Percentiles rank a stretch among this genome's conserved stretches.
Evolutionary conservation across 2,797 vertebrate genomes (phyloP).

Genomic region (Poecilia wingei): DNA sequence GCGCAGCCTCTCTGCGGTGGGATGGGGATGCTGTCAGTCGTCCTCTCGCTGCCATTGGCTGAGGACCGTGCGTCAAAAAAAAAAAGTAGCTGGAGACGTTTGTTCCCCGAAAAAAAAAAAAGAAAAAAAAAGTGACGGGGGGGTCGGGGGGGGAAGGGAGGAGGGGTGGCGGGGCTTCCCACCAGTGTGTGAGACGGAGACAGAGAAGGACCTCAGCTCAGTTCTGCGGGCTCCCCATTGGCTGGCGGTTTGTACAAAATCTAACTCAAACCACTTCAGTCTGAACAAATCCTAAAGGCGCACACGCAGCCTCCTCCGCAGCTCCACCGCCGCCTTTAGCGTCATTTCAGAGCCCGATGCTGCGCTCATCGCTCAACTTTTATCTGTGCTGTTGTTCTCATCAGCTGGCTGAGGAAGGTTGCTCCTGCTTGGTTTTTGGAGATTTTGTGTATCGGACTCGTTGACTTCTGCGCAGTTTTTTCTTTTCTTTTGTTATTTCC

Average conservation of each 20-base stretch:
- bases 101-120: conserved; percentile 85
- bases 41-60: conserved; percentile 94
- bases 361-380: conserved; percentile 60
- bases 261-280: conserved; percentile 80
- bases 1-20: conserved; percentile 81
- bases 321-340: conserved; percentile 57
- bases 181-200: conserved; percentile 84
- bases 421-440: conserved; percentile 12
- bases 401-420: conserved; percentile 32
- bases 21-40: conserved; percentile 89
- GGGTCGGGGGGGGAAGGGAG: conserved; percentile 8
- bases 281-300: conserved; percentile 79
- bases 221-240: conserved; percentile 79
- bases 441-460: conserved; percentile 52
- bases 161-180: conserved; percentile 74
- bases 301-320: conserved; percentile 73
- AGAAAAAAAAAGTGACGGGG: conserved; percentile 61
- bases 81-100: conserved; percentile 91
- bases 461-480: conserved; percentile 43
- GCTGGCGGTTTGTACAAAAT: conserved; percentile 83
- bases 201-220: conserved; percentile 87
- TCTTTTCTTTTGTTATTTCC: conserved; percentile 40
- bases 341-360: conserved; percentile 49
- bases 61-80: conserved; percentile 92
- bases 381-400: conserved; percentile 31